A percentile compares a stretch with the other conserved stretches of the same genome.
Evolutionary conservation across 2,888 invertebrate species (phyloP).

Genomic region (Ophonus ardosiacus): DNA sequence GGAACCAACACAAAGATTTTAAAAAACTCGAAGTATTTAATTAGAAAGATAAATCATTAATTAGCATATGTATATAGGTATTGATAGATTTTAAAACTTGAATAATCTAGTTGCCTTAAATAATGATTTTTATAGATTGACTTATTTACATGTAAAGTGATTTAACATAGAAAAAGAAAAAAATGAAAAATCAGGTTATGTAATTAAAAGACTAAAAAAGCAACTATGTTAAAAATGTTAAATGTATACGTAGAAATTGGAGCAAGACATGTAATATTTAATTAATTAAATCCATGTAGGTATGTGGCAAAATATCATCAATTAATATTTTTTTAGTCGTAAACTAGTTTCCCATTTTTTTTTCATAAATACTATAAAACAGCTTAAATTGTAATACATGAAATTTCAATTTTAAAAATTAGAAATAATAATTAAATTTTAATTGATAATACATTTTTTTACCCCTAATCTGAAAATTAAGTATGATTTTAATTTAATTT

Average conservation of each 20-base stretch:
- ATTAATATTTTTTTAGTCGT: background rate
- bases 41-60: constrained; percentile 27
- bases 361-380: background rate
- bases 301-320: background rate
- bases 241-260: background rate
- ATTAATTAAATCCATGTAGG: background rate
- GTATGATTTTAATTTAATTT: too few relatives aligned
- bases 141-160: too few relatives aligned
- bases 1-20: constrained; percentile 3
- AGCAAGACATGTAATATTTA: background rate
- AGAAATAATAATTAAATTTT: too few relatives aligned
- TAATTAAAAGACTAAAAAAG: background rate
- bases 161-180: background rate
- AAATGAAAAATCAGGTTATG: background rate
- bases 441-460: too few relatives aligned
- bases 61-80: constrained; percentile 34
- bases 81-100: background rate
- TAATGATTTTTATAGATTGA: background rate
- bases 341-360: background rate
- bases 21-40: constrained; percentile 30
- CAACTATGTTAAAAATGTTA: background rate
- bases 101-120: background rate
- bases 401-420: background rate
- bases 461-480: too few relatives aligned
- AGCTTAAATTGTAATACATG: background rate